Evolutionary conservation across 2,888 invertebrate species (phyloP).

Genomic region (Meiosimyza platycephala): DNA sequence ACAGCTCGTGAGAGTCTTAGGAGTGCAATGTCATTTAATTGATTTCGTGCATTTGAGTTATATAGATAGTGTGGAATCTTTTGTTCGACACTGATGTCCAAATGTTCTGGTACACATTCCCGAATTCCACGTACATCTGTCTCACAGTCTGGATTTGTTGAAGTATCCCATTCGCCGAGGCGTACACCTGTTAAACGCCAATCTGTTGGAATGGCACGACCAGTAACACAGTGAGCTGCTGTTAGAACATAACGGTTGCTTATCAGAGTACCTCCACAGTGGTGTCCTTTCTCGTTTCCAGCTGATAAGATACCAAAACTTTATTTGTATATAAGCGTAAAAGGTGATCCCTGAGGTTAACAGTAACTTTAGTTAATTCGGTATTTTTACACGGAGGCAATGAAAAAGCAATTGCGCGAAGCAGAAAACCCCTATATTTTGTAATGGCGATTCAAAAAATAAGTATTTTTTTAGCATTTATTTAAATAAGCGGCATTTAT

Average conservation of each 20-base stretch:
- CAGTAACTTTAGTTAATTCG: too few relatives aligned
- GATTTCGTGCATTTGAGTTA: constrained; percentile 69
- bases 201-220: constrained; percentile 72
- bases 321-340: too few relatives aligned
- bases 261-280: constrained; percentile 81
- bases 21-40: constrained; percentile 79
- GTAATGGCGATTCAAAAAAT: too few relatives aligned
- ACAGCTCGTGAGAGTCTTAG: constrained; percentile 72
- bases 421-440: too few relatives aligned
- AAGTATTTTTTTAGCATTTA: too few relatives aligned
- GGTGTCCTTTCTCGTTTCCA: constrained; percentile 68
- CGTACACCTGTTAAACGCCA: constrained; percentile 70
- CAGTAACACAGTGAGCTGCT: constrained; percentile 81
- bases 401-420: too few relatives aligned
- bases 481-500: too few relatives aligned
- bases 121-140: constrained; percentile 53
- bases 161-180: constrained; percentile 65
- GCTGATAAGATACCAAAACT: too few relatives aligned
- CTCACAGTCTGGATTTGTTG: constrained; percentile 58
- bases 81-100: constrained; percentile 73
- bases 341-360: too few relatives aligned
- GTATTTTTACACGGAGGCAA: too few relatives aligned
- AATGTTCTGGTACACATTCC: constrained; percentile 72
- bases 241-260: constrained; percentile 75
- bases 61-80: constrained; percentile 75